These are phyloP conservation scores for Knipowitschia caucasica DNA, from an alignment of 2,797 vertebrate species.

Conservation along the genomic window DNA sequence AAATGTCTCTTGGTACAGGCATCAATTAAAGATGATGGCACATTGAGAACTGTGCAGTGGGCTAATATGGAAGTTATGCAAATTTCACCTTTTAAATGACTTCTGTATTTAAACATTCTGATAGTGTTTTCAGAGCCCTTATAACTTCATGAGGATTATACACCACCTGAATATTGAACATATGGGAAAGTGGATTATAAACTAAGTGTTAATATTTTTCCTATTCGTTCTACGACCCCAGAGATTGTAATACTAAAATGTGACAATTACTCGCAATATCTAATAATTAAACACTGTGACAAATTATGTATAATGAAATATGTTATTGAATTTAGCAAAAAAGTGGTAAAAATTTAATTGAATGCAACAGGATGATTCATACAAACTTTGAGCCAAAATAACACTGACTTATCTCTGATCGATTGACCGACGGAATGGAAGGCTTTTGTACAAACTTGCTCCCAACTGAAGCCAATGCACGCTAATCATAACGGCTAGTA, in stretches of 20 bases:
- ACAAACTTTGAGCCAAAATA: no score
- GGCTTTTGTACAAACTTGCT: no score
- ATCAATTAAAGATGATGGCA: slow-evolving; percentile 56
- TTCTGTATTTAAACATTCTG: slow-evolving; percentile 5
- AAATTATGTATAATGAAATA: neutral
- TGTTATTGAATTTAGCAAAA: no score
- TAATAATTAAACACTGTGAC: neutral
- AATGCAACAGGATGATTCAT: no score
- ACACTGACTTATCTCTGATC: no score
- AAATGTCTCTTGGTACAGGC: slow-evolving; percentile 49
- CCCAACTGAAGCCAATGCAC: no score
- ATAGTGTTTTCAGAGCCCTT: neutral
- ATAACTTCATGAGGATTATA: slow-evolving; percentile 1
- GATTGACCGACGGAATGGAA: no score
- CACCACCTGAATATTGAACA: neutral
- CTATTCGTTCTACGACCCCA: slow-evolving; percentile 60
- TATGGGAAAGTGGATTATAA: slow-evolving; percentile 26
- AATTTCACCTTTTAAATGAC: slow-evolving; percentile 7
- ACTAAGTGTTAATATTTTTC: slow-evolving; percentile 62
- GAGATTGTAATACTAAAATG: slow-evolving; percentile 59
- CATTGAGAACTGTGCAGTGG: slow-evolving; percentile 20
- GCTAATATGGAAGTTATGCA: neutral
- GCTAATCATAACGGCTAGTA: no score
- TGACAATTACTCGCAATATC: slow-evolving; percentile 43
- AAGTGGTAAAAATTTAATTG: no score